phyloP scores from a whole-genome alignment of 2,888 invertebrate genomes.

The Pachliopta kotzebuea region DNA sequence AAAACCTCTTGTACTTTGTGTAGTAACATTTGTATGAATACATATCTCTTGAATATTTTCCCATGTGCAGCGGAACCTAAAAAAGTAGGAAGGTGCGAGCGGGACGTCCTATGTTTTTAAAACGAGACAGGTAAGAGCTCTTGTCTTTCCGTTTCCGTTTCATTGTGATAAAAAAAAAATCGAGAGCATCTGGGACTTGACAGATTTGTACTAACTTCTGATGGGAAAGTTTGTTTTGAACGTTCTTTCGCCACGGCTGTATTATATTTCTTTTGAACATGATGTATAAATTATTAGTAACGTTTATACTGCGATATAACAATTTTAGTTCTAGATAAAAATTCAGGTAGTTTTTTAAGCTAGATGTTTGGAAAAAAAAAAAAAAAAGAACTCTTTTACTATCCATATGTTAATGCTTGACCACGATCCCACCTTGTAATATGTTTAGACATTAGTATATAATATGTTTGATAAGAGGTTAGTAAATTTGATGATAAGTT shows the following conservation, averaged over 20 bases:
- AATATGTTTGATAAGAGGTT: too few relatives aligned
- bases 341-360: too few relatives aligned
- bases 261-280: background rate
- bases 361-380: too few relatives aligned
- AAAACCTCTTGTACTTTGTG: too few relatives aligned
- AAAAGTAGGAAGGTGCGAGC: constrained; percentile 52
- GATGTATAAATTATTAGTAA: background rate
- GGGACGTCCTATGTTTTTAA: constrained; percentile 44
- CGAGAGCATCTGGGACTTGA: constrained; percentile 64
- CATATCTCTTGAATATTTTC: constrained; percentile 21
- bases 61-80: constrained; percentile 35
- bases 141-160: constrained; percentile 77
- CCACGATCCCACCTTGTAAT: too few relatives aligned
- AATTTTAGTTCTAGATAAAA: too few relatives aligned
- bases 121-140: constrained; percentile 45
- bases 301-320: too few relatives aligned
- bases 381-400: too few relatives aligned
- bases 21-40: background rate
- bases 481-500: too few relatives aligned
- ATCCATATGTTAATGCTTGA: too few relatives aligned
- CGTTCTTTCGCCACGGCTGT: background rate
- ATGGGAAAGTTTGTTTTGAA: constrained; percentile 53
- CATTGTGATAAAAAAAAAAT: constrained; percentile 59
- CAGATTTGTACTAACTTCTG: constrained; percentile 50
- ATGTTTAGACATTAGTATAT: too few relatives aligned